These are phyloP conservation scores for Aspiorhynchus laticeps DNA, from an alignment of 2,113 vertebrate species.

Conservation along the genomic window DNA sequence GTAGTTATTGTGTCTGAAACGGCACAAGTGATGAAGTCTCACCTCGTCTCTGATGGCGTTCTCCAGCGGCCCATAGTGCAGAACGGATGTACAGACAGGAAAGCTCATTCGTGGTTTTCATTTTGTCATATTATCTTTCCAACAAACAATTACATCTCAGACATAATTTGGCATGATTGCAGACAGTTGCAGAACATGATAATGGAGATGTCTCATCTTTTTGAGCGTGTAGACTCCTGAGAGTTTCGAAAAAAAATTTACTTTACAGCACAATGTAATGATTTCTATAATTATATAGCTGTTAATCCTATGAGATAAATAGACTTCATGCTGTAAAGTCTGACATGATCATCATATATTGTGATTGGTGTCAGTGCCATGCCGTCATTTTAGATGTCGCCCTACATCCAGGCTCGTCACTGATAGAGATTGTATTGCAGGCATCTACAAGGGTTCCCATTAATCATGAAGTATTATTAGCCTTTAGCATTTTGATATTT, in stretches of 20 bases:
- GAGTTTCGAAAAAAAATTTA: not conserved
- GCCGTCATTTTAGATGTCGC: not conserved
- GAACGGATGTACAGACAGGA: not conserved
- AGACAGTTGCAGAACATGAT: not conserved
- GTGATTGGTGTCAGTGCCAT: not conserved
- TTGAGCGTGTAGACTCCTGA: not conserved
- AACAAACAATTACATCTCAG: not conserved
- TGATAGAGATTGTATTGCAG: not conserved
- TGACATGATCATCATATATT: not conserved
- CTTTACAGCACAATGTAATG: not conserved
- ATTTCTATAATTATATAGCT: not conserved
- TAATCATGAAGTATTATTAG: not conserved
- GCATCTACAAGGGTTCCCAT: not conserved
- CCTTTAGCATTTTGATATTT: not conserved
- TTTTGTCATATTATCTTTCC: conserved; percentile 4
- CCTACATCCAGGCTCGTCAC: not conserved
- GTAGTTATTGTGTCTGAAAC: not conserved
- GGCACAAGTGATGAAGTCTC: not conserved
- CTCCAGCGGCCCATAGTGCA: not conserved
- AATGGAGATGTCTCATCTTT: not conserved
- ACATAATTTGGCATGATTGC: not conserved
- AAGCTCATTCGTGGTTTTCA: conserved; percentile 7
- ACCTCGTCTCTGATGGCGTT: not conserved
- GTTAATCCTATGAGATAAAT: not conserved
- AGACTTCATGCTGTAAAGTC: not conserved